Base-by-base conservation (phyloP, 2,113 vertebrate genomes). In the Galemys pyrenaicus region DNA sequence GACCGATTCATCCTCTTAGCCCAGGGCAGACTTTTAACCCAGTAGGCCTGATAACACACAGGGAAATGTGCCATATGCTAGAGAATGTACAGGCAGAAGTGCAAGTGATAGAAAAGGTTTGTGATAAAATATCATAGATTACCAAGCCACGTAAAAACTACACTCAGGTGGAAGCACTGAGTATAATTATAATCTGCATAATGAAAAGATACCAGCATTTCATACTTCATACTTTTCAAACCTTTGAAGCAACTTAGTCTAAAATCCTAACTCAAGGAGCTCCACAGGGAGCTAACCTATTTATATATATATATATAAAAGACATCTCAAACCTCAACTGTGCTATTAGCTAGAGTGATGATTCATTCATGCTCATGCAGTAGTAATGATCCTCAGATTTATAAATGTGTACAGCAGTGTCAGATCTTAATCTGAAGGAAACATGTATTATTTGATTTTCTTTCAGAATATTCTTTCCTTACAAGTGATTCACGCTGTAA, bases 391-490 rank as follows among this genome's bases (percentile, higher is more conserved):
- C 74, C 41, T 89, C 56, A 44, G 35, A 62, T n/a, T 82, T 92
- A 54, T 89, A 85, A 83, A 85, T 0, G 37, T 56, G 54, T 93
- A 68, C 17, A 93, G 4, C 74, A 68, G 79, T 77, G 92, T 96
- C 93, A 87, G 89, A 95, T 91, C 26, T 73, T 96, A 83, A 87
- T 54, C 89, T 84, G 56, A 79, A 91, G 44, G 92, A 95, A 91
- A 3, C 78, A 19, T 51, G 87, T 0, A 0, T 94, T 94, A 74
- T 92, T 5, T 93, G 62, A 92, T 87, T 88, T 71, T 89, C 92
- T 68, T 96, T 94, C 73, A 95, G 70, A 79, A 89, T 97, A 96
- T 95, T 93, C 78, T 96, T 78, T 85, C 67, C 86, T 95, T 95
- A 81, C 91, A 94, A 94, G 90, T 71, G 78, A 82, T 82, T 96